phyloP scores from a whole-genome alignment of 2,797 vertebrate genomes.

The Rhabdomys pumilio region DNA sequence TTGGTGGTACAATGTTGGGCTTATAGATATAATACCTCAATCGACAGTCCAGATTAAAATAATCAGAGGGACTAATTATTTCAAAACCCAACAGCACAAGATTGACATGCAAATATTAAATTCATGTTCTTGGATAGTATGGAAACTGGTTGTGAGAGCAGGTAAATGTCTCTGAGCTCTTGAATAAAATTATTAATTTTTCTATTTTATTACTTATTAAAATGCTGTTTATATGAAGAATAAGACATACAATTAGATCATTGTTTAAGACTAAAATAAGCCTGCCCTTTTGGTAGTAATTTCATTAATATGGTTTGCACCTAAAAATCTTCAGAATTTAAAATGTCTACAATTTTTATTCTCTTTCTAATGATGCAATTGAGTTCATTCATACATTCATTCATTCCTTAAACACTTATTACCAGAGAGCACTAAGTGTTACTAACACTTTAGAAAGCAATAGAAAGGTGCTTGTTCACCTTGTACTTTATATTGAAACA shows the following conservation, averaged over 20 bases:
- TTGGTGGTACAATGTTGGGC: neutral
- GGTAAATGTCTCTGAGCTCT: conserved; percentile 43
- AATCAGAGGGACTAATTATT: conserved; percentile 34
- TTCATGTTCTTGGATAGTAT: conserved; percentile 35
- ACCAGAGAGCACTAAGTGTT: neutral
- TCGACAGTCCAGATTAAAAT: conserved; percentile 1
- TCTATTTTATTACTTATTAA: conserved; percentile 64
- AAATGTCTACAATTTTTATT: neutral
- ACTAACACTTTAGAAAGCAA: neutral
- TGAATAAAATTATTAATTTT: conserved; percentile 52
- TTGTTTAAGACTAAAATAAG: neutral
- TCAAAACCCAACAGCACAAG: neutral
- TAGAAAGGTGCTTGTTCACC: neutral
- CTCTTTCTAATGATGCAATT: neutral
- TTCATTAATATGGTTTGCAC: conserved; percentile 27
- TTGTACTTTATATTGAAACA: neutral
- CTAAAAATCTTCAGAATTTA: conserved; percentile 26
- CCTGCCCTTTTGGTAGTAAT: neutral
- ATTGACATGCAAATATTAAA: conserved; percentile 41
- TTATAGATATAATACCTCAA: neutral
- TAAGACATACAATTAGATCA: conserved; percentile 5
- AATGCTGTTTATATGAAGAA: neutral
- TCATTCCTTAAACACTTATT: conserved; percentile 19
- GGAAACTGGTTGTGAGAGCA: neutral
- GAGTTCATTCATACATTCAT: neutral